Percentiles rank a stretch among this genome's conserved stretches.
These are phyloP conservation scores for Umimayanthus chanpuru DNA, from an alignment of 92 coral and sea anemone genomes.

Conservation along the genomic window DNA sequence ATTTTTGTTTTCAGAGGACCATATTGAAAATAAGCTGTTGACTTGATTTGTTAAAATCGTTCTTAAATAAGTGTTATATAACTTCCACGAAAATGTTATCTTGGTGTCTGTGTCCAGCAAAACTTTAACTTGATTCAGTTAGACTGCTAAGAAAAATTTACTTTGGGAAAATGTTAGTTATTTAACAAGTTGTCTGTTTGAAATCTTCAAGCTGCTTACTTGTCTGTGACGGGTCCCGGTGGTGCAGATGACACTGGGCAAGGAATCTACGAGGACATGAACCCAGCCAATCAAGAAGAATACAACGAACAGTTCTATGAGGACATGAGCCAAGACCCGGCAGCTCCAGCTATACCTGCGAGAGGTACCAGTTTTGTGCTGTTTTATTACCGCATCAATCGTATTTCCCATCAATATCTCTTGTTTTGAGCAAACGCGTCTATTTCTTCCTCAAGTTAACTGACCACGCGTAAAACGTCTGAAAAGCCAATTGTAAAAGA, in stretches of 20 bases:
- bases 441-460: not conserved
- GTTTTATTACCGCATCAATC: too few species aligned
- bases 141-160: too few species aligned
- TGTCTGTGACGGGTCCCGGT: not conserved
- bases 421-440: not conserved
- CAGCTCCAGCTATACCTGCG: not conserved
- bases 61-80: not conserved
- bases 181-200: not conserved
- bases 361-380: not conserved
- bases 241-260: not conserved
- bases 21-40: too few species aligned
- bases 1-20: too few species aligned
- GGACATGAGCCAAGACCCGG: not conserved
- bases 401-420: not conserved
- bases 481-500: too few species aligned
- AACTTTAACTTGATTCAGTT: too few species aligned
- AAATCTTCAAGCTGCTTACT: not conserved
- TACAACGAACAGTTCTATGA: conserved; percentile 8
- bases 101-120: not conserved
- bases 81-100: not conserved
- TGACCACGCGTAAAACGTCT: too few species aligned
- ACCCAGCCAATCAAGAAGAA: not conserved
- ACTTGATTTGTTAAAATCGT: not conserved
- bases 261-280: conserved; percentile 18
- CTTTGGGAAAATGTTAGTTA: too few species aligned